Conservation (phyloP, 2,888 invertebrate species). For the Notodonta dromedarius region DNA sequence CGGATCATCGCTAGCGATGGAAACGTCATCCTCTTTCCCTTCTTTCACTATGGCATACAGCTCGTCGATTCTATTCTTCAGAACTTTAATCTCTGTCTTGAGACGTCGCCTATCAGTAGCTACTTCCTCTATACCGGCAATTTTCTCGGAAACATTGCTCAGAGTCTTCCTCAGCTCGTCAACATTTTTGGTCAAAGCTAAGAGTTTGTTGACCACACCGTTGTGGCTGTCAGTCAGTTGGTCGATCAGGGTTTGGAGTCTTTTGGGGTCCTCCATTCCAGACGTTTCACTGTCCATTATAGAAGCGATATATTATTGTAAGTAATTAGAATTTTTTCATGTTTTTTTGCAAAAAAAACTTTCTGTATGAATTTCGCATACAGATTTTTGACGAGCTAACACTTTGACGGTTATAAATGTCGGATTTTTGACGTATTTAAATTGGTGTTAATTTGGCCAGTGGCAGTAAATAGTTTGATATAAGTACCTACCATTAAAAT, state of each 20-base stretch:
- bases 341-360: constrained; percentile 14
- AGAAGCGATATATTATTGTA: constrained; percentile 15
- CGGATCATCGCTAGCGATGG: constrained; percentile 52
- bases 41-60: constrained; percentile 68
- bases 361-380: constrained; percentile 8
- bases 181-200: constrained; percentile 57
- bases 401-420: constrained; percentile 20
- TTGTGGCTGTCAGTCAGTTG: constrained; percentile 59
- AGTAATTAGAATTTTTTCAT: constrained; percentile 30
- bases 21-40: constrained; percentile 63
- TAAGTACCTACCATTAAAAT: neutral
- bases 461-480: constrained; percentile 4
- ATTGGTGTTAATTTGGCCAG: constrained; percentile 16
- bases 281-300: constrained; percentile 42
- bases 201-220: constrained; percentile 60
- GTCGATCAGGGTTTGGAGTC: constrained; percentile 57
- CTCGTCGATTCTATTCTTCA: constrained; percentile 69
- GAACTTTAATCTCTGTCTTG: constrained; percentile 54
- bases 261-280: constrained; percentile 45
- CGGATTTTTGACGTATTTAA: neutral
- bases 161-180: constrained; percentile 59
- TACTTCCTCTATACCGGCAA: constrained; percentile 57
- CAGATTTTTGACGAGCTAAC: constrained; percentile 21
- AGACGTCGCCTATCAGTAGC: constrained; percentile 54
- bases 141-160: constrained; percentile 57